Conservation (phyloP, 2,888 invertebrate genomes). For the Aplocera efformata region DNA sequence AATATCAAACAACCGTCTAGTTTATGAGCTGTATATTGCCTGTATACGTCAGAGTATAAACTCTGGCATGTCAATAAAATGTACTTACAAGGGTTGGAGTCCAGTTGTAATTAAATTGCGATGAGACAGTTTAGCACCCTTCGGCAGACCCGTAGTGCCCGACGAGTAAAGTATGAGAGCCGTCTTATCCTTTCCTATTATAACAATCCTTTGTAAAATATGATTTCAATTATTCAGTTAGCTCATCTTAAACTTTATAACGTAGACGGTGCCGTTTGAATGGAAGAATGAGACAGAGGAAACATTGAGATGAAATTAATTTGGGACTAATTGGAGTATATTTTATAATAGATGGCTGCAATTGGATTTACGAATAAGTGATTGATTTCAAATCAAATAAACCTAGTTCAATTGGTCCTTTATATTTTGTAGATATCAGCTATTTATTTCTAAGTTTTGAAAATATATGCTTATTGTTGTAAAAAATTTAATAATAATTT, state of each 20-base stretch:
- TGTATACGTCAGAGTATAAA: conserved; percentile 4
- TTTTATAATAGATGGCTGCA: conserved; percentile 7
- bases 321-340: conserved; percentile 18
- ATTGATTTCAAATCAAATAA: background rate
- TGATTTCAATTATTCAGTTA: conserved; percentile 28
- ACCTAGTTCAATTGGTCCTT: no score
- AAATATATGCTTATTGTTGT: no score
- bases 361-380: conserved; percentile 5
- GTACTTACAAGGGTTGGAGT: conserved; percentile 49
- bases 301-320: conserved; percentile 18
- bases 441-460: no score
- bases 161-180: conserved; percentile 60
- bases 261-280: conserved; percentile 16
- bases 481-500: no score
- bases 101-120: conserved; percentile 47
- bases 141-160: conserved; percentile 59
- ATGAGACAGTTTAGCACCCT: conserved; percentile 57
- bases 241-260: conserved; percentile 28
- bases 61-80: conserved; percentile 21
- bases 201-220: conserved; percentile 31
- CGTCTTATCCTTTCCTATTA: conserved; percentile 39
- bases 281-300: conserved; percentile 14
- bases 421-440: no score
- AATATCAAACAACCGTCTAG: no score
- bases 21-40: background rate